Conservation (phyloP, 2,888 invertebrate species). For the Galerucella calmariensis region DNA sequence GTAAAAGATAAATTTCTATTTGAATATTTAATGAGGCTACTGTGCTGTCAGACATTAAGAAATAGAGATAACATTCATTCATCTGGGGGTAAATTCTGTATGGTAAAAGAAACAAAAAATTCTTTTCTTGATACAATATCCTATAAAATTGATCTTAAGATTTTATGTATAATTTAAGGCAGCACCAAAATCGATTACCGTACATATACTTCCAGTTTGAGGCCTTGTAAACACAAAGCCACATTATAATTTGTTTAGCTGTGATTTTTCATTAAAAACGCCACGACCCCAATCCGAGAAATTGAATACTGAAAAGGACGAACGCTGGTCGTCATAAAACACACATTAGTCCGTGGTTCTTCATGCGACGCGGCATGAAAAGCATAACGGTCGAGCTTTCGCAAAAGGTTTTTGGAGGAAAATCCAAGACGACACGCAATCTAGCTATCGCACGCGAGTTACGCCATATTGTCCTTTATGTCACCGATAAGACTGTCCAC, state of each 20-base stretch:
- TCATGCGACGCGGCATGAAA: constrained; percentile 52
- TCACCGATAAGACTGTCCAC: constrained; percentile 65
- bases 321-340: constrained; percentile 40
- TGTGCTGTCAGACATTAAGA: too few relatives aligned
- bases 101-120: not conserved
- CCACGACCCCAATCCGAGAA: constrained; percentile 19
- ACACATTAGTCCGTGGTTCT: constrained; percentile 35
- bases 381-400: constrained; percentile 55
- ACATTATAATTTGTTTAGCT: not conserved
- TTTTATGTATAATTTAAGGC: not conserved
- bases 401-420: constrained; percentile 50
- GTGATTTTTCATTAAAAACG: constrained; percentile 8
- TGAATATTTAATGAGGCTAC: too few relatives aligned
- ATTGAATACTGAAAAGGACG: constrained; percentile 34
- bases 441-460: constrained; percentile 65
- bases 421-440: constrained; percentile 62
- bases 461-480: constrained; percentile 65
- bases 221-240: not conserved
- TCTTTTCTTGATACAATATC: not conserved
- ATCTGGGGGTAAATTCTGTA: too few relatives aligned
- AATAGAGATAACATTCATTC: too few relatives aligned
- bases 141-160: not conserved
- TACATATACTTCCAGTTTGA: not conserved
- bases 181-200: not conserved
- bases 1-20: too few relatives aligned